Base-by-base conservation (phyloP, 2,797 vertebrate species). In the Eutrigla gurnardus region DNA sequence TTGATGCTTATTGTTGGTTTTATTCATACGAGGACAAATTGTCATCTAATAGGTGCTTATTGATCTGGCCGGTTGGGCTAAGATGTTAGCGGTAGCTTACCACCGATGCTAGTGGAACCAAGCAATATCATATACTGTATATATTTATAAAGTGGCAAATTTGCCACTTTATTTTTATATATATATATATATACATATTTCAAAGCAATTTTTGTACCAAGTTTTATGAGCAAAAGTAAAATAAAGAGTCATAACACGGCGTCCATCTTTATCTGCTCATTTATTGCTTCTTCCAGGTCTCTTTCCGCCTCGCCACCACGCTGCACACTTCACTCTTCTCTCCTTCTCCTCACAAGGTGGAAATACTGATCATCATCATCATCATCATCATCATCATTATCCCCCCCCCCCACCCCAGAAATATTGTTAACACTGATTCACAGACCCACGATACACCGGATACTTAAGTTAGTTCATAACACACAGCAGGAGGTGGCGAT, bases 201-300 rank as follows among this genome's bases (percentile, higher is more conserved):
- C 25, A 25, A 25, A 25, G 25, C 25, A 25, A 25, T 25, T 25
- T 25, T 25, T 25, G 25, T 25, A 25, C 25, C 25, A 25, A 25
- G 3, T 57, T 60, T 55, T 58, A 55, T 63, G 14, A 75, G 66
- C 53, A 25, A 37, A 63, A 40, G 5, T 49, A 53, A 70, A 91
- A 92, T 82, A 88, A 92, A 88, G 58, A 89, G 13, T 53, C 61
- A 66, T 57, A 52, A 75, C 59, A 79, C 71, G n/a, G 7, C 37
- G 53, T 86, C 81, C 79, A 54, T 90, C 84, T 85, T 89, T 49
- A 88, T 81, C 85, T 81, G 70, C 74, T 84, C 78, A 73, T 94
- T 94, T 94, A 94, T 94, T 93, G 93, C 90, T 88, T 92, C 90
- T 86, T 87, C 80, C 73, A 65, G 54, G 61, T 76, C 78, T 83